Base-by-base conservation (phyloP, 2,113 vertebrate genomes). In the Clarias magur region DNA sequence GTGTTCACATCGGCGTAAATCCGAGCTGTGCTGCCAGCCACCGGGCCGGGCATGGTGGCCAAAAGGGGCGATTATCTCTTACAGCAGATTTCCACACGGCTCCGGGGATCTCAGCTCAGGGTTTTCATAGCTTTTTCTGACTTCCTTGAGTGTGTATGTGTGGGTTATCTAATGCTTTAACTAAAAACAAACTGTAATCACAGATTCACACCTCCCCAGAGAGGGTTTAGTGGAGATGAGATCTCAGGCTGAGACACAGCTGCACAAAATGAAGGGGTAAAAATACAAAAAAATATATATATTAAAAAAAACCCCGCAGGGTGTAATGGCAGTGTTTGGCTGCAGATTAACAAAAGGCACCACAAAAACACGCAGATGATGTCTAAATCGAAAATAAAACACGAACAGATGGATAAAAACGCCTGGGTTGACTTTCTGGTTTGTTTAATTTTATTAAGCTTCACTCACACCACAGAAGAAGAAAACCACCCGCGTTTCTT, bases 1-100 rank as follows among this genome's bases (percentile, higher is more conserved):
- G 96, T 97, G 96, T 99, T 99, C 93, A 97, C 96, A 89, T 99
- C 97, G 92, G 96, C 96, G 94, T 99, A 99, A 80, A 98, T 97
- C 94, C 97, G 96, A 94, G 97, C 96, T 94, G 97, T 96, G 95
- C 97, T 98, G 93, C 96, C 97, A 91, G 96, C 96, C 93, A 96
- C 96, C 88, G 97, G 96, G 93, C 97, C 97, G 93, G 97, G 97
- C 97, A 98, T 98, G 91, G 96, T 96, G 95, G 91, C 93, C 93
- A 30, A 67, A 65, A 81, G 62, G 17, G 67, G n/a, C 8, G 54
- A 38, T 75, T 73, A 62, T 85, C 70, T 62, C 56, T 48, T 48
- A 11, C 54, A 76, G 30, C 83, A 73, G 83, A 85, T 85, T 17
- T 85, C 57, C 85, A 73, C 85, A 81, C 79, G 65, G 63, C 86